Evolutionary conservation across 2,888 invertebrate genomes (phyloP).

Genomic region (Xiphydria camelus): DNA sequence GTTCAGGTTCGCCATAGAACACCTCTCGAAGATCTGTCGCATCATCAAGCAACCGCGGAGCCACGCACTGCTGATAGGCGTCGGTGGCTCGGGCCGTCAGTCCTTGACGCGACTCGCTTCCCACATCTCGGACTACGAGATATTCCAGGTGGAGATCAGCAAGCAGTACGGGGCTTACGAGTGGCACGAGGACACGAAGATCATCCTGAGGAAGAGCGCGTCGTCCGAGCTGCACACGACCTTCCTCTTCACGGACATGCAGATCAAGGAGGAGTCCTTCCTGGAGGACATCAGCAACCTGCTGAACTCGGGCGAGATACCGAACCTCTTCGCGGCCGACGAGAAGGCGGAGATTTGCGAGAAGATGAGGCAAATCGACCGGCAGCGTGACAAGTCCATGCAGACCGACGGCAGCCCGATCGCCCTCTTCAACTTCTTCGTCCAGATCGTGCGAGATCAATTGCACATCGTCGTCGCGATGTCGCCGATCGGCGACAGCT

Average conservation of each 20-base stretch:
- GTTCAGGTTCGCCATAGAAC: conserved; percentile 91
- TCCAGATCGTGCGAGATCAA: conserved; percentile 85
- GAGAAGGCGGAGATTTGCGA: conserved; percentile 91
- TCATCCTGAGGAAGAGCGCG: conserved; percentile 77
- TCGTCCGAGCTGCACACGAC: conserved; percentile 84
- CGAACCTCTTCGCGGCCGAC: conserved; percentile 83
- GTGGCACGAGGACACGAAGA: conserved; percentile 91
- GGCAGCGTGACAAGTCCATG: conserved; percentile 81
- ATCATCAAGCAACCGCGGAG: conserved; percentile 90
- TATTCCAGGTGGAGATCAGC: conserved; percentile 91
- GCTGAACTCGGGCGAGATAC: conserved; percentile 90
- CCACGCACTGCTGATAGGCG: conserved; percentile 86
- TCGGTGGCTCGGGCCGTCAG: conserved; percentile 92
- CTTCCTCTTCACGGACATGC: conserved; percentile 88
- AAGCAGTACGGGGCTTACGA: conserved; percentile 81
- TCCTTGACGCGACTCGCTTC: conserved; percentile 86
- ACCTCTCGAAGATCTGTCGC: conserved; percentile 86
- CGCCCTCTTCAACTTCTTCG: conserved; percentile 89
- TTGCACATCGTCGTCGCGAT: conserved; percentile 87
- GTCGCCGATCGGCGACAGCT: conserved; percentile 88
- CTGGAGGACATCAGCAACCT: conserved; percentile 92
- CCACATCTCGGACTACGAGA: conserved; percentile 90
- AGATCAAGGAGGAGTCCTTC: conserved; percentile 93
- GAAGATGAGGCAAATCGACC: conserved; percentile 90
- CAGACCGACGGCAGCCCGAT: conserved; percentile 93